A percentile compares a stretch with the other conserved stretches of the same genome.
These are phyloP conservation scores for Cephonodes hylas DNA, from an alignment of 2,888 invertebrate species.

Conservation along the genomic window DNA sequence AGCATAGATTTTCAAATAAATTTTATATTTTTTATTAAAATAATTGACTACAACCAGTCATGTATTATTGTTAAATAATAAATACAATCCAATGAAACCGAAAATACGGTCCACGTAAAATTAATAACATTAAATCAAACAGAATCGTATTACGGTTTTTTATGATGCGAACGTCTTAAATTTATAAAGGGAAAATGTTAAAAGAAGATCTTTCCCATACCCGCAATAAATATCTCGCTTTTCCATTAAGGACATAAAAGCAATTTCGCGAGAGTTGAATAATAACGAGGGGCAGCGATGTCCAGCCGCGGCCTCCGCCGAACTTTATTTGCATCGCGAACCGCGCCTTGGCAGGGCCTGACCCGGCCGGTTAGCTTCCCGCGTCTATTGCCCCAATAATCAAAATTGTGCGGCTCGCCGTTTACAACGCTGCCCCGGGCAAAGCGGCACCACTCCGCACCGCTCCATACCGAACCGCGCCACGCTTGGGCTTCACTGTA, in stretches of 20 bases:
- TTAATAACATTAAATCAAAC: constrained; percentile 31
- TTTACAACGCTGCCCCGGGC: constrained; percentile 16
- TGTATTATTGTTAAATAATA: not conserved
- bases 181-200: constrained; percentile 51
- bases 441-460: not conserved
- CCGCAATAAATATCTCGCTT: constrained; percentile 76
- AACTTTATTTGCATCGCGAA: constrained; percentile 77
- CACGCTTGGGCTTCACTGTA: not conserved
- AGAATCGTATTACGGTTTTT: constrained; percentile 54
- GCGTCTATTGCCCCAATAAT: constrained; percentile 73
- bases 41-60: too few species aligned
- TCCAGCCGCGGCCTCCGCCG: constrained; percentile 67
- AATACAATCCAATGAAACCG: not conserved
- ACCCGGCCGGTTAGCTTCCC: constrained; percentile 42
- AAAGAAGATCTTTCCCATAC: constrained; percentile 61
- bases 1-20: too few species aligned
- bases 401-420: constrained; percentile 57
- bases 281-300: constrained; percentile 77
- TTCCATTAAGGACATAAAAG: constrained; percentile 79
- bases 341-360: constrained; percentile 53
- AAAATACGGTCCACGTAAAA: not conserved
- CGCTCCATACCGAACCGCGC: not conserved
- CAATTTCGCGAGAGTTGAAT: constrained; percentile 78
- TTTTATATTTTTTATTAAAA: too few species aligned
- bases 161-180: constrained; percentile 19